phyloP scores from a whole-genome alignment of 2,113 vertebrate species.

The Hiodon tergisus region DNA sequence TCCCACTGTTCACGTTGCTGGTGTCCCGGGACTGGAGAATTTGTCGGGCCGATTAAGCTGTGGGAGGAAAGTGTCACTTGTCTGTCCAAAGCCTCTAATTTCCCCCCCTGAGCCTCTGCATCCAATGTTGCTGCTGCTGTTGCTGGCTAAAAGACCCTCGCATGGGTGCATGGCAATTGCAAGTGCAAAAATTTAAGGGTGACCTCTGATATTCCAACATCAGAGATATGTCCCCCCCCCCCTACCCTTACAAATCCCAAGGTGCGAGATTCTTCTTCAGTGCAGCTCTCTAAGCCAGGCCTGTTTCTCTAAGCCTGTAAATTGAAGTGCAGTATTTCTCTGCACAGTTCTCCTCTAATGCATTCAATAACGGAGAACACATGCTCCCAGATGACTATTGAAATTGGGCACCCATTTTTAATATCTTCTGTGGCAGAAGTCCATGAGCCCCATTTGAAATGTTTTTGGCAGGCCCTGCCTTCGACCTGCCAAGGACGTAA shows the following conservation, averaged over 20 bases:
- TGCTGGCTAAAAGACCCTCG: no score
- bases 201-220: neutral
- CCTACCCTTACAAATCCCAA: neutral
- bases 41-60: neutral
- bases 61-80: neutral
- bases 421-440: slow-evolving; percentile 16
- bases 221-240: neutral
- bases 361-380: neutral
- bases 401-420: slow-evolving; percentile 4
- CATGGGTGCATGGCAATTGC: no score
- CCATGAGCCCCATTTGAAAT: slow-evolving; percentile 20
- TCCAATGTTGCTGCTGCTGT: neutral
- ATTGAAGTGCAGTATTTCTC: neutral
- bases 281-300: neutral
- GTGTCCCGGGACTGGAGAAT: no score
- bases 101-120: neutral
- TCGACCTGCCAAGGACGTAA: neutral
- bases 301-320: neutral
- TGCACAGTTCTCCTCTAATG: neutral
- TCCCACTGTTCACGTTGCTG: neutral
- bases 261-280: slow-evolving; percentile 7
- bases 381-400: neutral
- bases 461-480: slow-evolving; percentile 24
- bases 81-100: neutral
- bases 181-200: neutral